Conservation (phyloP, 2,888 invertebrate species). For the Bombylius discolor region DNA sequence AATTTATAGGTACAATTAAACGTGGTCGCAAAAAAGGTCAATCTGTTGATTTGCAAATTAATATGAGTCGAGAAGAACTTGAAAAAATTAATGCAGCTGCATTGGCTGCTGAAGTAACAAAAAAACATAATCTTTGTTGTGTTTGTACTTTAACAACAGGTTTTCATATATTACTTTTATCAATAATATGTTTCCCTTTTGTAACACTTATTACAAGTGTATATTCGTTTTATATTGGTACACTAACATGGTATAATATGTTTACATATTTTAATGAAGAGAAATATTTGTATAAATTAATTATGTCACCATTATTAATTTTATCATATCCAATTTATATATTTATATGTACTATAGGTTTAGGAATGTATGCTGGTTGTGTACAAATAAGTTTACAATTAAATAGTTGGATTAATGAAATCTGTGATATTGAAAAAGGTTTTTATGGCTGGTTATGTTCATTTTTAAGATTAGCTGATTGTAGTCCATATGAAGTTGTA, state of each 20-base stretch:
- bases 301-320: constrained; percentile 54
- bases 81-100: constrained; percentile 52
- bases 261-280: constrained; percentile 57
- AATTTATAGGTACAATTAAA: constrained; percentile 48
- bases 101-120: constrained; percentile 43
- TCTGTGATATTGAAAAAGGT: constrained; percentile 62
- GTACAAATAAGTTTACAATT: constrained; percentile 56
- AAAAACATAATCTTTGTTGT: constrained; percentile 42
- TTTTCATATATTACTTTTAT: constrained; percentile 51
- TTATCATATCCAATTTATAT: constrained; percentile 58
- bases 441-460: constrained; percentile 68
- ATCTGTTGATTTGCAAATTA: constrained; percentile 56
- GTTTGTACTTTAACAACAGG: constrained; percentile 47
- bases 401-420: constrained; percentile 55
- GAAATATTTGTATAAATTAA: constrained; percentile 46
- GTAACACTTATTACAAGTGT: constrained; percentile 48
- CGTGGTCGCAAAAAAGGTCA: constrained; percentile 59
- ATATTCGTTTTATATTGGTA: constrained; percentile 62
- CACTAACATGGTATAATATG: constrained; percentile 64
- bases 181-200: constrained; percentile 52
- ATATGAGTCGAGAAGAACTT: constrained; percentile 57
- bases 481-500: constrained; percentile 62
- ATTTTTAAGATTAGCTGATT: constrained; percentile 51
- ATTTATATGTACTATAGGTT: constrained; percentile 47
- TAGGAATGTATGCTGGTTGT: constrained; percentile 54